phyloP scores from a whole-genome alignment of 2,888 invertebrate species.

The Trachelus stipa region DNA sequence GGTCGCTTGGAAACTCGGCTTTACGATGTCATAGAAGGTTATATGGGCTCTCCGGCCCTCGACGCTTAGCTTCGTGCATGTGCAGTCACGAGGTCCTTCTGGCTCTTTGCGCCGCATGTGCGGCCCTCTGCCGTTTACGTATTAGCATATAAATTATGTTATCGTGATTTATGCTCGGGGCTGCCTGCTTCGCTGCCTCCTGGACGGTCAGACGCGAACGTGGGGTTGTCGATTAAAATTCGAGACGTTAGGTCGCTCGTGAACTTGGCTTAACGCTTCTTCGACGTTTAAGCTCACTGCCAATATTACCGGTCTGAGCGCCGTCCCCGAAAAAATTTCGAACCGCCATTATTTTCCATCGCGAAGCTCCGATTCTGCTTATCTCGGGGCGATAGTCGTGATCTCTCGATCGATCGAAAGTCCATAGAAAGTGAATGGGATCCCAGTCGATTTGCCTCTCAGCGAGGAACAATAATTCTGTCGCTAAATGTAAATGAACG shows the following conservation, averaged over 20 bases:
- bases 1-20: slow-evolving; percentile 34
- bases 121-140: slow-evolving; percentile 25
- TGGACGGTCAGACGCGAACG: slow-evolving; percentile 20
- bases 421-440: not conserved
- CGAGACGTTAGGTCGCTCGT: slow-evolving; percentile 15
- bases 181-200: slow-evolving; percentile 20
- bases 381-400: not conserved
- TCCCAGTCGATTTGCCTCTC: not conserved
- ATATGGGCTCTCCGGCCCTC: slow-evolving; percentile 12
- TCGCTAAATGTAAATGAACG: not conserved
- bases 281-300: not conserved
- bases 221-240: slow-evolving; percentile 52
- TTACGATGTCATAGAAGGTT: slow-evolving; percentile 36
- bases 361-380: not conserved
- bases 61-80: slow-evolving; percentile 19
- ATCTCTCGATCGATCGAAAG: not conserved
- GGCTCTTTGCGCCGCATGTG: not conserved
- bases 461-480: not conserved
- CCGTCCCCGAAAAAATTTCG: not conserved
- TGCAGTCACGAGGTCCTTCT: slow-evolving; percentile 2
- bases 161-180: slow-evolving; percentile 60
- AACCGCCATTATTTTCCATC: not conserved
- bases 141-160: slow-evolving; percentile 65
- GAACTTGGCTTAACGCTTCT: not conserved
- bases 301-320: not conserved